Evolutionary conservation across 37 sponge, comb jelly and placozoan genomes (phyloP), one percentile per base, ranked within the genome.

Genomic region (Geodia barretti): DNA sequence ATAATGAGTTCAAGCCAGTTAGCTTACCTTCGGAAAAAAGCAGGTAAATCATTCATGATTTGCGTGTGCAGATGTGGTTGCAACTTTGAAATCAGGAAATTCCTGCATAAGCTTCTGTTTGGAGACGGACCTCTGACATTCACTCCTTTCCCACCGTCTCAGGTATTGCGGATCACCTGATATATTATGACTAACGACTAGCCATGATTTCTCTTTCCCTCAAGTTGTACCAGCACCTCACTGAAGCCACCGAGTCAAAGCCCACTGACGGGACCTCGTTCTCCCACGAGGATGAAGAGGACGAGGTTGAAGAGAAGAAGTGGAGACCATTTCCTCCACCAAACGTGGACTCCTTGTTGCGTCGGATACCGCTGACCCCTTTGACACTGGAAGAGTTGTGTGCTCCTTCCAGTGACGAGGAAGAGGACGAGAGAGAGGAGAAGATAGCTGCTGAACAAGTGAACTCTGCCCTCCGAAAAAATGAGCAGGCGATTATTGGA

Each of bases 271-370:
- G n/a, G n/a, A n/a, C n/a, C n/a, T n/a, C n/a, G n/a, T n/a, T n/a
- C n/a, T n/a, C n/a, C n/a, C n/a, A n/a, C n/a, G n/a, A n/a, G n/a
- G n/a, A 47, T 47, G 54, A 47, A 47, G 54, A 47, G 54, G n/a
- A n/a, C 54, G 54, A 47, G 14, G 54, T 47, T 47, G 54, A 47
- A 7, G 14, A 47, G 54, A 7, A 47, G 54, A 80, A 34, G 26
- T 80, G 71, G 62, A 80, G 41, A 1, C 83, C 74, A 28, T 34
- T 83, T 1, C 83, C 83, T 35, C 83, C 83, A 43, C 83, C 83
- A 34, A 65, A 83, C 67, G 36, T 83, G 75, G 58, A 74, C 2
- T 33, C 33, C 62, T 17, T 47, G 14, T 14, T 47, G 11, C 7
- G 54, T 47, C 54, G 14, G 54, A 47, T 47, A 14, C 14, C 54